Base-by-base conservation (phyloP, 1,140 invertebrate genomes). In the Amyelois transitella region DNA sequence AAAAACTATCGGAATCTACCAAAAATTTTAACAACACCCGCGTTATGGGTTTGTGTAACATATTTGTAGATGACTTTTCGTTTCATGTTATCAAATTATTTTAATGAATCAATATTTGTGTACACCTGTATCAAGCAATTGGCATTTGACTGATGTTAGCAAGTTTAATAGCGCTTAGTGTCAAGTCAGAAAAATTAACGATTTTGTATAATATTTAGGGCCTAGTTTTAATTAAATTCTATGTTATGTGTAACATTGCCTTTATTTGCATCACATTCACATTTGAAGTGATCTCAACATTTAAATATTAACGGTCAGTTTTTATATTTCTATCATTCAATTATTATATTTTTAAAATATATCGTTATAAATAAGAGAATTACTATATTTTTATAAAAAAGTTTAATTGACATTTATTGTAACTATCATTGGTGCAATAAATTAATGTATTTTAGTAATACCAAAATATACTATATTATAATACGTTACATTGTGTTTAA, bases 371-470 rank as follows among this genome's bases (percentile, higher is more conserved):
- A 28, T 55, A 58, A 58, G 21, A 49, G 43, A 56, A 54, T 32
- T 18, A 50, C n/a, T 14, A 49, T 65, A 60, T 69, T 69, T 69
- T 65, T 69, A 62, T 69, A 69, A 55, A 56, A 58, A 55, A 25
- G 48, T 62, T 60, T 68, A 68, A 56, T 62, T n/a, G n/a, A n/a
- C n/a, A n/a, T n/a, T n/a, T 20, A 55, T 55, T 55, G 50, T 53
- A 47, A 18, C 51, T 52, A 38, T 51, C 32, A 19, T 61, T 53
- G 24, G 62, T 65, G 66, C 62, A 64, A 64, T 60, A 64, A 61
- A 48, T 56, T 56, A 56, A 65, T 61, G 54, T 64, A 61, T 61
- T 60, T 60, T 58, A 58, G 48, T 50, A 51, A 53, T 55, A 64
- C n/a, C 28, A 55, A 50, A 63, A 62, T 62, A 67, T 58, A 60